Evolutionary conservation across 2,797 vertebrate genomes (phyloP).

Genomic region (Enteromius radiatus): DNA sequence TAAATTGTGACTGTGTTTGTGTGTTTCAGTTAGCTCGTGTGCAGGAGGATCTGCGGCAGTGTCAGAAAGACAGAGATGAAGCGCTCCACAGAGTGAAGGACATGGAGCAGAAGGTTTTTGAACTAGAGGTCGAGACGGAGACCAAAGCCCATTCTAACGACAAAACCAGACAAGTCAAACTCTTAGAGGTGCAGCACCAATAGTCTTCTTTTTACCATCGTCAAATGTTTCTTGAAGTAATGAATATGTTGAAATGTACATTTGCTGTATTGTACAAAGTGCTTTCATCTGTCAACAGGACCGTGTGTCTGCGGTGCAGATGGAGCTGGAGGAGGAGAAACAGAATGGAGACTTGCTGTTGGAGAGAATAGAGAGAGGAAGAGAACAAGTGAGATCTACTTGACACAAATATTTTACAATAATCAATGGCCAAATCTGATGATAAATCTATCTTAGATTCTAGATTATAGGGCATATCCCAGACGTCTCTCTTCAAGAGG

Average conservation of each 20-base stretch:
- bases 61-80: conserved; percentile 86
- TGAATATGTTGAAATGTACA: not conserved
- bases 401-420: not conserved
- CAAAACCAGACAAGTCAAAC: conserved; percentile 84
- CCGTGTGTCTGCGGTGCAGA: conserved; percentile 86
- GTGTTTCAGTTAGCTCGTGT: conserved; percentile 79
- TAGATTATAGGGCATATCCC: not conserved
- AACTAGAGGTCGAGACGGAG: conserved; percentile 86
- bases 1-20: conserved; percentile 20
- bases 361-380: conserved; percentile 87
- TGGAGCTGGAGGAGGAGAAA: conserved; percentile 95
- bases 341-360: conserved; percentile 90
- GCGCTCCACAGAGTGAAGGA: conserved; percentile 78
- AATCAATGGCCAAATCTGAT: not conserved
- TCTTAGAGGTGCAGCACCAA: conserved; percentile 84
- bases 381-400: conserved; percentile 86
- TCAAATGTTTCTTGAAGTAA: not conserved
- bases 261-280: not conserved
- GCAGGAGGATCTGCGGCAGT: conserved; percentile 83
- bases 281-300: conserved; percentile 78
- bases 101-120: conserved; percentile 84
- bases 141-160: conserved; percentile 82
- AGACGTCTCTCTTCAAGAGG: not conserved
- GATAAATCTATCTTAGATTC: not conserved
- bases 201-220: not conserved